Percentiles rank a stretch among this genome's conserved stretches.
Evolutionary conservation across 2,888 invertebrate genomes (phyloP).

Genomic region (Drosophila suboccidentalis): DNA sequence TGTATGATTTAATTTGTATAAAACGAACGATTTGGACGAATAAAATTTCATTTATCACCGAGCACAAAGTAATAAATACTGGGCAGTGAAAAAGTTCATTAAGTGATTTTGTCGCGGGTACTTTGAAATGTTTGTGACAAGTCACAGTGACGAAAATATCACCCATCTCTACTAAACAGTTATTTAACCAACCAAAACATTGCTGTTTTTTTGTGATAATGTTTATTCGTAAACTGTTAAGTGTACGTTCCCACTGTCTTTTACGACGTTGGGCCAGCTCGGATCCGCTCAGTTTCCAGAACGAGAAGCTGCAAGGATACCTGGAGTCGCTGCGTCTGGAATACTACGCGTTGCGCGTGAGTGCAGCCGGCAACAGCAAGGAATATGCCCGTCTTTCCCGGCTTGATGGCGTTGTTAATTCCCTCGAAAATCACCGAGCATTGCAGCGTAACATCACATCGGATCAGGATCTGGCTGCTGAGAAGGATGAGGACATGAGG

Average conservation of each 20-base stretch:
- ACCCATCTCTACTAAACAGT: conserved; percentile 19
- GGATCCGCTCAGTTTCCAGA: conserved; percentile 63
- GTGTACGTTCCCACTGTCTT: conserved; percentile 19
- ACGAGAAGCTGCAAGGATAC: conserved; percentile 86
- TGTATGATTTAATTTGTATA: too few species aligned
- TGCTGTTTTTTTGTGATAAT: conserved; percentile 25
- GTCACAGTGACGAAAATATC: neutral
- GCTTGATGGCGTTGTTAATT: conserved; percentile 87
- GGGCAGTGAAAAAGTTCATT: too few species aligned
- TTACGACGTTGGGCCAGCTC: conserved; percentile 56
- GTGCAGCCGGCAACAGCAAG: conserved; percentile 56
- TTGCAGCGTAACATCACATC: conserved; percentile 88
- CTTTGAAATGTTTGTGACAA: neutral
- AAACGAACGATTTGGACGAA: too few species aligned
- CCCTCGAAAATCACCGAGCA: conserved; percentile 87
- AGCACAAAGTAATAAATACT: too few species aligned
- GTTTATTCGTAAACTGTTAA: conserved; percentile 55
- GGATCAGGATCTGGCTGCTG: conserved; percentile 88
- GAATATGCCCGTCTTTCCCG: conserved; percentile 73
- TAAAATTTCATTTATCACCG: too few species aligned
- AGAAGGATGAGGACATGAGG: conserved; percentile 89
- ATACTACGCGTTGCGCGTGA: conserved; percentile 86
- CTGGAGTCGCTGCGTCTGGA: conserved; percentile 87
- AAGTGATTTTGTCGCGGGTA: too few species aligned
- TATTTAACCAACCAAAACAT: conserved; percentile 57